Evolutionary conservation across 2,113 vertebrate genomes (phyloP).

Genomic region (Callipepla californica): DNA sequence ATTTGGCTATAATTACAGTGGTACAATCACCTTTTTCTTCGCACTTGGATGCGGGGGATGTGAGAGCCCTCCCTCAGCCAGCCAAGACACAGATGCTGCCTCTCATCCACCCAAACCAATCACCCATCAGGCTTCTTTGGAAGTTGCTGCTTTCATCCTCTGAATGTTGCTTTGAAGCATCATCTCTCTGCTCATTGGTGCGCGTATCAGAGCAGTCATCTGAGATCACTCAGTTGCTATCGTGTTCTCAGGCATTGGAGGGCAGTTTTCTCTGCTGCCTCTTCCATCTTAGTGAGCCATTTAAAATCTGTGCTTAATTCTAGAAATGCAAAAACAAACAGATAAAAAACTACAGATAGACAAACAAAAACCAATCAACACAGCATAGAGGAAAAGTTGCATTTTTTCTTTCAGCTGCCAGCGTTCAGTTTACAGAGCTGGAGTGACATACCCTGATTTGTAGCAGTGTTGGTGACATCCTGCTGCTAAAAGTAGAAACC

Average conservation of each 20-base stretch:
- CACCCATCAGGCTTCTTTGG: background rate
- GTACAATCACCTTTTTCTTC: background rate
- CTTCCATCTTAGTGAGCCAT: constrained; percentile 8
- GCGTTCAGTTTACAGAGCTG: background rate
- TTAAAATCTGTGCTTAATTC: background rate
- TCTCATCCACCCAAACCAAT: background rate
- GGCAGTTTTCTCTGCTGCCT: constrained; percentile 1
- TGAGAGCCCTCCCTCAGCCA: background rate
- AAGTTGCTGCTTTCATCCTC: background rate
- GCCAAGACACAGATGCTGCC: background rate
- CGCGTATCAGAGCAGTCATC: background rate
- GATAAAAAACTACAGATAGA: too few relatives aligned
- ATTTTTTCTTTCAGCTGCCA: background rate
- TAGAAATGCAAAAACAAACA: background rate
- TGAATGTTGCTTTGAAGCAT: background rate
- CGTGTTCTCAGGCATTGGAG: background rate
- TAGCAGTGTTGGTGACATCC: background rate
- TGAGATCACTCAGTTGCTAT: background rate
- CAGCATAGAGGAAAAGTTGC: background rate
- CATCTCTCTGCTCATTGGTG: background rate
- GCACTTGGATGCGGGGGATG: background rate
- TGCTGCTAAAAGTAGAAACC: background rate
- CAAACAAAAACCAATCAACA: background rate
- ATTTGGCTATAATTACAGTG: background rate
- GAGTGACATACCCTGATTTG: background rate